Evolutionary conservation across 1,140 invertebrate species (phyloP), one percentile per base, ranked within the genome.

Genomic region (Rhyacophila brunnea): DNA sequence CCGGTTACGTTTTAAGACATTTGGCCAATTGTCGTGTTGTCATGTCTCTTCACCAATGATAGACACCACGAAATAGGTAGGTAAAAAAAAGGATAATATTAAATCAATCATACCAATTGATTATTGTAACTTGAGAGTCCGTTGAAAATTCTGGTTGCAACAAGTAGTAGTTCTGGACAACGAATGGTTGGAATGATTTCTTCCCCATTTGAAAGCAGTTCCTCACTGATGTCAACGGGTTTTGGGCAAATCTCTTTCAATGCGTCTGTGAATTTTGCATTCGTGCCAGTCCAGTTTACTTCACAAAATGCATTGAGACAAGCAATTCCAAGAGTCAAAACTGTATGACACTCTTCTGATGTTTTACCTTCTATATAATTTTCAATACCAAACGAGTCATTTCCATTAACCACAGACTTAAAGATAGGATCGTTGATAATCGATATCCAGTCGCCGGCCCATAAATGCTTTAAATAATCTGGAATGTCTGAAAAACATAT

Each of bases 281-380:
- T 71, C n/a, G 90, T 88, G 7, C 91, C 87, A 54, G 86, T 87
- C 81, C 90, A 94, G 74, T 95, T 95, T 34, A 78, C 80, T 73
- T 92, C 87, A 55, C 90, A 81, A 78, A 93, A 95, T 35, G 81
- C 76, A 49, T 89, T 79, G 10, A 93, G 71, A 56, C 83, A 81
- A 11, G 85, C 72, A 42, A 87, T 73, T 13, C 81, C 86, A 60
- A 80, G 62, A 35, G 67, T 69, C 10, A 85, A 58, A 13, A 79
- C 42, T 48, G 74, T 46, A 34, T 15, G 46, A 17, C 40, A 43
- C 18, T 61, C 50, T 50, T 71, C 59, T 5, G 18, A 32, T 20
- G 59, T 40, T 46, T 70, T 52, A n/a, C 20, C 64, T 66, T 70
- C 71, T 42, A 73, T 18, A 18, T 68, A 38, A 6, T 67, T 40